A percentile compares a stretch with the other conserved stretches of the same genome.
Evolutionary conservation across 2,797 vertebrate genomes (phyloP).

Genomic region (Coccyzus lansbergi): DNA sequence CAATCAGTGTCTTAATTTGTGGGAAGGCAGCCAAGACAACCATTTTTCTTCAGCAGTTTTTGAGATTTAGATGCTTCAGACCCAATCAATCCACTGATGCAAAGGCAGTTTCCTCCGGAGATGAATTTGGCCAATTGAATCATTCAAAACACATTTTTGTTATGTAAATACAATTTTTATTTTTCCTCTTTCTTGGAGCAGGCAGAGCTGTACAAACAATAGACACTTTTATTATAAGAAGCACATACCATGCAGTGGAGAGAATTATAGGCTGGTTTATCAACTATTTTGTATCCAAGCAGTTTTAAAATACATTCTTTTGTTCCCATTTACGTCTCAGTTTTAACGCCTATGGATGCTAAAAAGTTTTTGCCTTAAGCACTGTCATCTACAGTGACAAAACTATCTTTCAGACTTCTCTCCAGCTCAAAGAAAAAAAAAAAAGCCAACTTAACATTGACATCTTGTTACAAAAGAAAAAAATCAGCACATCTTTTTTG

Average conservation of each 20-base stretch:
- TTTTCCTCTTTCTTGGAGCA: neutral
- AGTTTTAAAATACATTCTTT: conserved; percentile 6
- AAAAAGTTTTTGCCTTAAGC: conserved; percentile 6
- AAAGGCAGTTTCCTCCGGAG: neutral
- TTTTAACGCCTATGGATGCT: neutral
- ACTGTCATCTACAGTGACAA: conserved; percentile 9
- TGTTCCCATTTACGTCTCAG: neutral
- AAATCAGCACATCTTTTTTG: neutral
- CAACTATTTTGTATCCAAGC: neutral
- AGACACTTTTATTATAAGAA: neutral
- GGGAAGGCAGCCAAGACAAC: neutral
- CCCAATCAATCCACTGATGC: neutral
- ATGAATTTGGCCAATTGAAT: neutral
- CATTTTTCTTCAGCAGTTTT: neutral
- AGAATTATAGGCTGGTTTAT: neutral
- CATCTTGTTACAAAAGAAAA: neutral
- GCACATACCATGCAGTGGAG: neutral
- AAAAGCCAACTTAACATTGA: neutral
- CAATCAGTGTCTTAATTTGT: neutral
- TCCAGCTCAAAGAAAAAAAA: neutral
- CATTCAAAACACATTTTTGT: neutral
- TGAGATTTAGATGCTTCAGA: neutral
- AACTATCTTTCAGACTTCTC: neutral
- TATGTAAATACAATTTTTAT: neutral
- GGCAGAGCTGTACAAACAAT: neutral